phyloP scores from a whole-genome alignment of 2,888 invertebrate species.

The Ennomos quercinarius region DNA sequence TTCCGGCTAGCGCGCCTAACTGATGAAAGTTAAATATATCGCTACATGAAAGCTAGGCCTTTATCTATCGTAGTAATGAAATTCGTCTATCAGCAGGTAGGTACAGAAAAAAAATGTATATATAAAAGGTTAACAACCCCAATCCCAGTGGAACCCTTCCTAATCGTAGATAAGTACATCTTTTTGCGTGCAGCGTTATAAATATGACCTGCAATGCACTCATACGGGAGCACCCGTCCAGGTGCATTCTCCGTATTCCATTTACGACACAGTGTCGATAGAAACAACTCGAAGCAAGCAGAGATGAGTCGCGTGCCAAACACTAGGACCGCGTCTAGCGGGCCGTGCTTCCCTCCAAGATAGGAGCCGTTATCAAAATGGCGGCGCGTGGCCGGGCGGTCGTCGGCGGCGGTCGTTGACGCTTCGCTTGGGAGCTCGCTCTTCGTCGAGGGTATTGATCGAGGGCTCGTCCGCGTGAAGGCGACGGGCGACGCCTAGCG shows the following conservation, averaged over 20 bases:
- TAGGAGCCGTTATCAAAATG: slow-evolving; percentile 80
- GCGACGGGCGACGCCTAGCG: slow-evolving; percentile 53
- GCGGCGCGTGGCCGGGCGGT: slow-evolving; percentile 62
- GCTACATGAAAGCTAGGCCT: too few species aligned
- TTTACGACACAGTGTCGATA: slow-evolving; percentile 36
- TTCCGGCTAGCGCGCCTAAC: too few species aligned
- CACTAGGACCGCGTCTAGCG: slow-evolving; percentile 41
- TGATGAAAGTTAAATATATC: too few species aligned
- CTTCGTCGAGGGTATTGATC: slow-evolving; percentile 55
- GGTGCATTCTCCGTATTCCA: slow-evolving; percentile 23
- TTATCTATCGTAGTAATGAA: too few species aligned
- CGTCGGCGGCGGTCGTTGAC: slow-evolving; percentile 69
- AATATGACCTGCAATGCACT: slow-evolving; percentile 4
- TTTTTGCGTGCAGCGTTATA: too few species aligned
- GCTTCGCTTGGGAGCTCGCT: slow-evolving; percentile 47
- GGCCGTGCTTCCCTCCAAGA: slow-evolving; percentile 43
- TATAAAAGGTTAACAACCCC: too few species aligned
- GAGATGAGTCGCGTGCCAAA: slow-evolving; percentile 32
- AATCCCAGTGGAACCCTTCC: too few species aligned
- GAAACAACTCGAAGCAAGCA: slow-evolving; percentile 20
- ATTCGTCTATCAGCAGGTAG: too few species aligned
- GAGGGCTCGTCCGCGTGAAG: slow-evolving; percentile 33
- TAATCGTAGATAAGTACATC: too few species aligned
- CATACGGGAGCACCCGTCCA: slow-evolving; percentile 9
- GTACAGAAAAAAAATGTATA: too few species aligned